These are phyloP conservation scores for Bathynomus jamesi DNA, from an alignment of 1,140 invertebrate genomes.

Conservation along the genomic window DNA sequence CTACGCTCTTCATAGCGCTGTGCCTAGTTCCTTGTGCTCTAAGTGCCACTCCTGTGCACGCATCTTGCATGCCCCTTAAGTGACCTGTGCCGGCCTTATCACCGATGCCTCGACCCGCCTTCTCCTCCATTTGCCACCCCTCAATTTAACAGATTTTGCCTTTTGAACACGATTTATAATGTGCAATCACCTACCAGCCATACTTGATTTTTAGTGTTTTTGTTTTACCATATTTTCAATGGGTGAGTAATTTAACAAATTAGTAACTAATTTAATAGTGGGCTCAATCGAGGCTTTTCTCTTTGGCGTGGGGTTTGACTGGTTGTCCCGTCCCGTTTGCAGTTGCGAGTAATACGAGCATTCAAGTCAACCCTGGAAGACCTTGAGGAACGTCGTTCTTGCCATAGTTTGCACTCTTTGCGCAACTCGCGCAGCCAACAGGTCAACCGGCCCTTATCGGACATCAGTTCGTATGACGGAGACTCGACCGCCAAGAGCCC, in stretches of 20 bases:
- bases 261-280: background rate
- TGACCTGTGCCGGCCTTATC: constrained; percentile 23
- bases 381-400: constrained; percentile 94
- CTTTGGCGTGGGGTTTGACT: constrained; percentile 37
- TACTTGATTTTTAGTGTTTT: background rate
- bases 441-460: constrained; percentile 65
- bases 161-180: constrained; percentile 8
- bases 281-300: background rate
- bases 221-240: constrained; percentile 4
- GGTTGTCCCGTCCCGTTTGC: constrained; percentile 56
- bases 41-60: constrained; percentile 34
- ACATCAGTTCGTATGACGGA: constrained; percentile 88
- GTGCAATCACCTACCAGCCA: background rate
- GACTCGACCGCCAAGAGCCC: constrained; percentile 50
- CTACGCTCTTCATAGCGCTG: constrained; percentile 17
- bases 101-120: constrained; percentile 30
- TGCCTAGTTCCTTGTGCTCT: constrained; percentile 27
- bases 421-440: constrained; percentile 75
- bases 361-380: constrained; percentile 99
- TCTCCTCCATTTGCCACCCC: constrained; percentile 25
- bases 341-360: constrained; percentile 99
- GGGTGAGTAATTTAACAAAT: constrained; percentile 2
- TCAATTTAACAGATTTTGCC: constrained; percentile 27
- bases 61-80: constrained; percentile 29
- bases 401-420: constrained; percentile 94